Conservation (phyloP, 2,113 vertebrate species). For the Aegotheles bennettii region DNA sequence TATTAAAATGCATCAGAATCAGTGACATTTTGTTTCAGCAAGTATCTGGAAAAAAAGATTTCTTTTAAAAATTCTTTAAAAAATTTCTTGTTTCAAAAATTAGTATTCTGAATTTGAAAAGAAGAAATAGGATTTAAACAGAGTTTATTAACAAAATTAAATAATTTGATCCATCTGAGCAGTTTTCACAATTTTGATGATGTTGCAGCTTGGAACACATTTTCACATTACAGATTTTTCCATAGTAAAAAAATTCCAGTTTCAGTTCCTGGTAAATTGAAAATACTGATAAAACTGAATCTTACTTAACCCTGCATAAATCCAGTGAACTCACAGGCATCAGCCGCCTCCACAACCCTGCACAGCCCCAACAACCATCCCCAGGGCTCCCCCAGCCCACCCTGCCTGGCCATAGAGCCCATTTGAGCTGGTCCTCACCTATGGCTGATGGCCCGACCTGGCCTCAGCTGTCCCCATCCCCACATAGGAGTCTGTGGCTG, state of each 20-base stretch:
- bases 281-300: not conserved
- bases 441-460: no score
- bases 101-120: not conserved
- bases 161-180: not conserved
- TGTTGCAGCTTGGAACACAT: not conserved
- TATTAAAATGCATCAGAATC: not conserved
- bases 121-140: not conserved
- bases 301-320: not conserved
- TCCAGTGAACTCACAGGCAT: no score
- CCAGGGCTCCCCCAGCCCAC: not conserved
- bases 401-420: not conserved
- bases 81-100: not conserved
- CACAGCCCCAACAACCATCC: not conserved
- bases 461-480: not conserved
- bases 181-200: not conserved
- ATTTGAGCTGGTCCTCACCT: not conserved
- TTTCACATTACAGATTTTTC: not conserved
- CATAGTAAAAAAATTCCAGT: not conserved
- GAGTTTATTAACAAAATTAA: not conserved
- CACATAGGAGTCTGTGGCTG: not conserved
- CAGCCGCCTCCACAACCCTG: not conserved
- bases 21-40: not conserved
- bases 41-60: not conserved
- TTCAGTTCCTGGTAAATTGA: not conserved
- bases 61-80: not conserved